phyloP scores from a whole-genome alignment of 2,888 invertebrate genomes.

The Hermaeophaga mercurialis region DNA sequence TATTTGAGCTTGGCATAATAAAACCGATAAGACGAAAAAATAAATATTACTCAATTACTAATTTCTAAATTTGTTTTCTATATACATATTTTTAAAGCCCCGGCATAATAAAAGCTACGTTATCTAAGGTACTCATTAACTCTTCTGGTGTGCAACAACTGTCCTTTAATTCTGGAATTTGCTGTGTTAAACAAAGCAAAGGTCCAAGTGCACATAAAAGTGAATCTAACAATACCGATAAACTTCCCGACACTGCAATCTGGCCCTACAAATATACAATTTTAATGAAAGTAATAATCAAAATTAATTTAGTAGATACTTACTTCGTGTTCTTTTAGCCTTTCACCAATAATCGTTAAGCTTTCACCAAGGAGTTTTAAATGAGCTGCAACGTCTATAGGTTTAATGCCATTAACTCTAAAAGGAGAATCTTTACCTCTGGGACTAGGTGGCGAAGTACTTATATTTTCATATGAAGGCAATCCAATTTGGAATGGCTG shows the following conservation, averaged over 20 bases:
- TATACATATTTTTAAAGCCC: conserved; percentile 61
- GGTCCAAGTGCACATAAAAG: conserved; percentile 90
- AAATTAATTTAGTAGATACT: too few relatives aligned
- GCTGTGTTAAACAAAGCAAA: conserved; percentile 82
- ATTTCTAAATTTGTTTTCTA: too few relatives aligned
- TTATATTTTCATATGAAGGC: conserved; percentile 44
- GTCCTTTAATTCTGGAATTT: conserved; percentile 76
- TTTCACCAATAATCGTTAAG: conserved; percentile 88
- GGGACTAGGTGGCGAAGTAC: conserved; percentile 54
- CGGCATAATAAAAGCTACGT: conserved; percentile 95
- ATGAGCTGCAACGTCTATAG: conserved; percentile 91
- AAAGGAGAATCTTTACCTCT: conserved; percentile 55
- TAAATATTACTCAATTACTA: too few relatives aligned
- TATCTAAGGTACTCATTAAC: conserved; percentile 76
- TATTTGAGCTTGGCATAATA: too few relatives aligned
- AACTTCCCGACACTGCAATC: conserved; percentile 92
- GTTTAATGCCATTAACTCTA: conserved; percentile 75
- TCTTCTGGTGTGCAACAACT: conserved; percentile 63
- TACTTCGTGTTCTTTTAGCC: conserved; percentile 91
- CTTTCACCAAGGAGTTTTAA: conserved; percentile 91
- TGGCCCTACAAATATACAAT: conserved; percentile 73
- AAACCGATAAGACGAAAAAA: too few relatives aligned
- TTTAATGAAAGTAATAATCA: too few relatives aligned
- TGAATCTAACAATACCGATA: conserved; percentile 91
- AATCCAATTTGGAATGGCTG: conserved; percentile 39